Base-by-base conservation (phyloP, 2,888 invertebrate species). In the Augochlorella aurata region DNA sequence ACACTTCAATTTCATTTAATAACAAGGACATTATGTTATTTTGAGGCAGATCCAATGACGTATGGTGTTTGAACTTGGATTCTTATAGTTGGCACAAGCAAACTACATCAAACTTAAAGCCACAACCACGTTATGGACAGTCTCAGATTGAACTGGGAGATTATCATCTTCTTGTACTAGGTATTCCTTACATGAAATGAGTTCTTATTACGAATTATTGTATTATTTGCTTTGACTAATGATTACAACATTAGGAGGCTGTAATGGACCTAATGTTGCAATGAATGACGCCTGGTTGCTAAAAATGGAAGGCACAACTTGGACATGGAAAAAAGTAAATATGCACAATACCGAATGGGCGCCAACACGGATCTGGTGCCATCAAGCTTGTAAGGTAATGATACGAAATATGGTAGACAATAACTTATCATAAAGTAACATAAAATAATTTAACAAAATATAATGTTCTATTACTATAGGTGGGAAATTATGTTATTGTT, bases 211-310 rank as follows among this genome's bases (percentile, higher is more conserved):
- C 4, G n/a, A 44, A 65, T 10, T 65, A n/a, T 5, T 44, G 12
- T 44, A n/a, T n/a, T 44, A 65, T 18, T n/a, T 44, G 44, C 44
- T n/a, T 65, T 44, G 4, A 65, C n/a, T n/a, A 50, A 65, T 47
- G 24, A 24, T 63, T 52, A 5, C 72, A 70, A 67, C 61, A 61
- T 63, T 82, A 94, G 94, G 97, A 61, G 98, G 98, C 65, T 98
- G 97, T 89, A 98, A 97, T 81, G 98, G 98, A 1, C 96, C 97
- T 63, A 97, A 97, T 88, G 96, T 97, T 93, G 96, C 97, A 38
- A 98, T 97, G 93, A 97, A 96, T 90, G 99, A 99, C 93, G 97
- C 97, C 81, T 99, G 99, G 99, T 94, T 98, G 77, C 94, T 99
- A 79, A 97, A 95, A 74, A 97, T 98, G 96, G 95, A 95, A 84